Evolutionary conservation across 2,797 vertebrate genomes (phyloP).

Genomic region (Schizothorax lantsangensis): DNA sequence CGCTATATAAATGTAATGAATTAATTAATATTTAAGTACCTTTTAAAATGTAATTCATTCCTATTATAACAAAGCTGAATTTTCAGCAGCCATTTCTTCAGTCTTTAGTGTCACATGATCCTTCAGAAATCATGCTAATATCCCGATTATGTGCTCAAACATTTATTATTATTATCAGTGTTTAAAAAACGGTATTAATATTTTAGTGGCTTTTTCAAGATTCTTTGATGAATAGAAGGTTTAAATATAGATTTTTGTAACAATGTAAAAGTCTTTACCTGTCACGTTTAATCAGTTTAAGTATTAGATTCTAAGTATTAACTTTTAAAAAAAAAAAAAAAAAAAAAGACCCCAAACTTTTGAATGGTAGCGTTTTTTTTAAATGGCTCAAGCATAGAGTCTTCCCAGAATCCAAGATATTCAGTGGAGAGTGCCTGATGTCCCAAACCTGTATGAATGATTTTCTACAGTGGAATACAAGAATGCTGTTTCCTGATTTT

Average conservation of each 20-base stretch:
- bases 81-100: background rate
- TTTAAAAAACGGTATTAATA: background rate
- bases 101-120: background rate
- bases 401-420: background rate
- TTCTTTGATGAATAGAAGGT: background rate
- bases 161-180: background rate
- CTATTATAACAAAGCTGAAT: background rate
- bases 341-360: background rate
- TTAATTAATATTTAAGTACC: background rate
- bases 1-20: no score
- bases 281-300: background rate
- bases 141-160: background rate
- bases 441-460: background rate
- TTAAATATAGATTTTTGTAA: background rate
- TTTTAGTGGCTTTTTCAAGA: background rate
- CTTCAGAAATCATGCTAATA: background rate
- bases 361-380: background rate
- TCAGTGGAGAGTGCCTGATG: background rate
- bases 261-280: background rate
- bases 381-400: background rate
- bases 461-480: background rate
- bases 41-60: background rate
- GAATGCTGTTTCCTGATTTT: background rate
- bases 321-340: no score
- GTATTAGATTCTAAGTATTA: no score